Evolutionary conservation across 2,888 invertebrate genomes (phyloP).

Genomic region (Notodonta dromedarius): DNA sequence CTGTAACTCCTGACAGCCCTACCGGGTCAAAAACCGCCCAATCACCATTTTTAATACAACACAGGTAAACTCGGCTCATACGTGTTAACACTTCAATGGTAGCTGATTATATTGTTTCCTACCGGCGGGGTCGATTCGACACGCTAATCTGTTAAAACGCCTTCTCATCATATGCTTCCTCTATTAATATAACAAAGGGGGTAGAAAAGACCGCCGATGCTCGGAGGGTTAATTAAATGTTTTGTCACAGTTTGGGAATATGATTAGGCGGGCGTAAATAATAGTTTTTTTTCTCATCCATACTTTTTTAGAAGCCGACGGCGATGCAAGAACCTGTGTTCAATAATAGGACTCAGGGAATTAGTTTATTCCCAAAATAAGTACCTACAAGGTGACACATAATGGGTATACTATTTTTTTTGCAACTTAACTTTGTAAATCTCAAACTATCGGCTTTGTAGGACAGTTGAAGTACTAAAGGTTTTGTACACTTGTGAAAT

Average conservation of each 20-base stretch:
- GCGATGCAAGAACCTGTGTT: not conserved
- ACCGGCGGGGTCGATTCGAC: constrained; percentile 71
- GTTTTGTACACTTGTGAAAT: too few species aligned
- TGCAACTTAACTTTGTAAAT: too few species aligned
- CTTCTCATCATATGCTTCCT: constrained; percentile 71
- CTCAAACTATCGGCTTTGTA: too few species aligned
- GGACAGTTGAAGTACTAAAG: too few species aligned
- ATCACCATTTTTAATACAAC: constrained; percentile 80
- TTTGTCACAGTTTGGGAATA: constrained; percentile 40
- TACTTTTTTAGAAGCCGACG: constrained; percentile 2
- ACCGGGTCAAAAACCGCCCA: constrained; percentile 60
- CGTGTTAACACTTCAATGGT: constrained; percentile 64
- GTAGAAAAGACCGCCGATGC: constrained; percentile 64
- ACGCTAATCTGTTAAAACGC: constrained; percentile 80
- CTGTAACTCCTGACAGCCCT: constrained; percentile 31
- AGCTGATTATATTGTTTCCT: constrained; percentile 83
- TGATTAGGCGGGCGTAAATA: constrained; percentile 24
- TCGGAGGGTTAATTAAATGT: constrained; percentile 64
- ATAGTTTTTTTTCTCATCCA: constrained; percentile 6
- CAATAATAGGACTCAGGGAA: too few species aligned
- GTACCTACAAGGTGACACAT: too few species aligned
- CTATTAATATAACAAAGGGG: constrained; percentile 68
- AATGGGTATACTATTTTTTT: too few species aligned
- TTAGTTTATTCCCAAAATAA: too few species aligned
- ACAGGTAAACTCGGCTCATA: constrained; percentile 53